phyloP scores from a whole-genome alignment of 2,797 vertebrate genomes.

The Pygocentrus nattereri region DNA sequence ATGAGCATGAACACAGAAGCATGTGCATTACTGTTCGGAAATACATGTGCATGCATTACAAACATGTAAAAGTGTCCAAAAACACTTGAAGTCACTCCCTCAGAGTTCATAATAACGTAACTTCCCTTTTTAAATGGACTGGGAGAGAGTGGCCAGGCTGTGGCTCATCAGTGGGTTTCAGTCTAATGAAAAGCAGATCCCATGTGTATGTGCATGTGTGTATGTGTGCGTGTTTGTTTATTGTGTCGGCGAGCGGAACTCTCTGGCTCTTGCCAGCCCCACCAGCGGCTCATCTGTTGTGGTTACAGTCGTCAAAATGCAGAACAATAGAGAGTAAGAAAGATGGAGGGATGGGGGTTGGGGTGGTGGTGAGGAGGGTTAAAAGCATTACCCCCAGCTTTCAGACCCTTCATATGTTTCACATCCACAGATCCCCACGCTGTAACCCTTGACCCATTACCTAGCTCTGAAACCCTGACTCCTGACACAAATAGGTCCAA shows the following conservation, averaged over 20 bases:
- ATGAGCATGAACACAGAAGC: background rate
- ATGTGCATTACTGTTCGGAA: background rate
- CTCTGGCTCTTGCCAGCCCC: slow-evolving; percentile 51
- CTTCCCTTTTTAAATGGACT: slow-evolving; percentile 47
- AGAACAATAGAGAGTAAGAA: slow-evolving; percentile 58
- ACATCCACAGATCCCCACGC: slow-evolving; percentile 37
- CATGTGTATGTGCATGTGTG: slow-evolving; percentile 46
- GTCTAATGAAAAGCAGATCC: slow-evolving; percentile 63
- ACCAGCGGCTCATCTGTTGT: slow-evolving; percentile 58
- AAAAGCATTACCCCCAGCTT: slow-evolving; percentile 28
- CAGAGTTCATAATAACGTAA: slow-evolving; percentile 57
- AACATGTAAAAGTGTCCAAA: background rate
- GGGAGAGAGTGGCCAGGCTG: slow-evolving; percentile 46
- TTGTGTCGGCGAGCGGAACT: slow-evolving; percentile 59
- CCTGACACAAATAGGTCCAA: slow-evolving; percentile 32
- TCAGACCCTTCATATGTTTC: slow-evolving; percentile 43
- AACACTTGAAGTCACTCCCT: slow-evolving; percentile 43
- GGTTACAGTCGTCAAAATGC: slow-evolving; percentile 65
- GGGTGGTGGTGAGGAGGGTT: slow-evolving; percentile 12
- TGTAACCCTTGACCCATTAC: slow-evolving; percentile 43
- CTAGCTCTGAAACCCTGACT: slow-evolving; percentile 47
- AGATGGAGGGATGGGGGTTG: slow-evolving; percentile 5
- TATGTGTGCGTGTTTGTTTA: slow-evolving; percentile 60
- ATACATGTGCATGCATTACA: background rate
- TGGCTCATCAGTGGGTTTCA: slow-evolving; percentile 54